Percentiles rank a stretch among this genome's conserved stretches.
These are phyloP conservation scores for Pyrocephalus nanus DNA, from an alignment of 2,797 vertebrate genomes.

Conservation along the genomic window DNA sequence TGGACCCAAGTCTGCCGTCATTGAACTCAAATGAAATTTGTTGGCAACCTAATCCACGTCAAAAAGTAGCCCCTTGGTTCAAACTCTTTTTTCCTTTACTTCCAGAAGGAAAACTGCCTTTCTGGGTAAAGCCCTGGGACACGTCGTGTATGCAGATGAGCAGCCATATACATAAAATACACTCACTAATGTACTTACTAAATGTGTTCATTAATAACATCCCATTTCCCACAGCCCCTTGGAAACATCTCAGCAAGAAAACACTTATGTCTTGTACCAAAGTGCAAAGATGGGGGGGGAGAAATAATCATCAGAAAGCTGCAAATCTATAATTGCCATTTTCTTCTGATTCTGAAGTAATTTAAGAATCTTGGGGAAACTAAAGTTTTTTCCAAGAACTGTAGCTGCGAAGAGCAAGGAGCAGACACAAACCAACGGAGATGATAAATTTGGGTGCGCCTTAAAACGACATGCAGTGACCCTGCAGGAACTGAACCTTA, in stretches of 20 bases:
- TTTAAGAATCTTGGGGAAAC: background rate
- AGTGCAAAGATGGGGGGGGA: background rate
- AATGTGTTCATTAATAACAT: background rate
- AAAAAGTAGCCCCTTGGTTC: background rate
- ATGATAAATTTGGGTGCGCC: background rate
- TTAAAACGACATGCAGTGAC: background rate
- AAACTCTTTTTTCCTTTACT: background rate
- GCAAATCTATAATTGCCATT: background rate
- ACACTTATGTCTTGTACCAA: rapidly evolving
- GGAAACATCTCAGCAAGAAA: background rate
- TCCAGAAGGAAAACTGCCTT: background rate
- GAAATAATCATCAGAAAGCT: background rate
- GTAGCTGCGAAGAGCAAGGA: background rate
- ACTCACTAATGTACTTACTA: background rate
- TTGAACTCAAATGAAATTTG: background rate
- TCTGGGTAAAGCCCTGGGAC: background rate
- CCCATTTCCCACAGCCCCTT: background rate
- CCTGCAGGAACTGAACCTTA: background rate
- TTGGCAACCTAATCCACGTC: background rate
- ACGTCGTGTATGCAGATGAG: background rate
- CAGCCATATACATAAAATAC: background rate
- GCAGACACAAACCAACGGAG: background rate
- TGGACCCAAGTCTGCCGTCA: background rate
- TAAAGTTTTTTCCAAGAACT: background rate
- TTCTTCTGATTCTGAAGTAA: background rate